These are phyloP conservation scores for Zaprionus obscuricornis DNA, from an alignment of 2,888 invertebrate species.

Conservation along the genomic window DNA sequence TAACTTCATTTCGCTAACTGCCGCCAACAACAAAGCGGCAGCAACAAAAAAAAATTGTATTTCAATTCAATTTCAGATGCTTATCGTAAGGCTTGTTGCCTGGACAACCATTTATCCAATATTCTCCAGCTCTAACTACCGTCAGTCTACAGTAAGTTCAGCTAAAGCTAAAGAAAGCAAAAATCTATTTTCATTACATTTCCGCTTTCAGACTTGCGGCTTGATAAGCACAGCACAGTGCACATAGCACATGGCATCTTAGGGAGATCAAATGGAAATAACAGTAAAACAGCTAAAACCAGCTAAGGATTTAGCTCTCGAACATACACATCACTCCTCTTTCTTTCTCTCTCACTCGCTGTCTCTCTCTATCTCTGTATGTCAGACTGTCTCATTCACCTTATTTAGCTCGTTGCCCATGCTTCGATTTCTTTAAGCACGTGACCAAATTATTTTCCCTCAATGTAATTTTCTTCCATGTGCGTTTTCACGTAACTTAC, in stretches of 20 bases:
- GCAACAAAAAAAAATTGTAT: slow-evolving; percentile 49
- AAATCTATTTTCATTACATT: slow-evolving; percentile 70
- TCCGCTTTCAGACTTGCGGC: slow-evolving; percentile 54
- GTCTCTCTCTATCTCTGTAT: too few relatives aligned
- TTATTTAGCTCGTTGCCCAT: too few relatives aligned
- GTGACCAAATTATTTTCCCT: slow-evolving; percentile 65
- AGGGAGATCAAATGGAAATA: slow-evolving; percentile 54
- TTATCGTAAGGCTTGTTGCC: slow-evolving; percentile 50
- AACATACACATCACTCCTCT: too few relatives aligned
- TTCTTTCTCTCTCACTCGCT: too few relatives aligned
- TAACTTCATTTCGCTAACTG: slow-evolving; percentile 62
- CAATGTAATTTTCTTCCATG: slow-evolving; percentile 3
- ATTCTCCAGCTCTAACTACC: not conserved
- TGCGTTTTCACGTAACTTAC: too few relatives aligned
- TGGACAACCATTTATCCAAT: slow-evolving; percentile 38
- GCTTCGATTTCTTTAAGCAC: slow-evolving; percentile 58
- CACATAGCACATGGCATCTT: not conserved
- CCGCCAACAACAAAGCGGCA: slow-evolving; percentile 27
- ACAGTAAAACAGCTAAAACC: slow-evolving; percentile 49
- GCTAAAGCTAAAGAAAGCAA: slow-evolving; percentile 13
- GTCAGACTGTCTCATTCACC: too few relatives aligned
- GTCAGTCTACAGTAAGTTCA: not conserved
- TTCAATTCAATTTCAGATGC: slow-evolving; percentile 70
- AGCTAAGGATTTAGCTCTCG: too few relatives aligned
- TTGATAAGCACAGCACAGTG: slow-evolving; percentile 55